Evolutionary conservation across 2,888 invertebrate genomes (phyloP).

Genomic region (Griposia aprilina): DNA sequence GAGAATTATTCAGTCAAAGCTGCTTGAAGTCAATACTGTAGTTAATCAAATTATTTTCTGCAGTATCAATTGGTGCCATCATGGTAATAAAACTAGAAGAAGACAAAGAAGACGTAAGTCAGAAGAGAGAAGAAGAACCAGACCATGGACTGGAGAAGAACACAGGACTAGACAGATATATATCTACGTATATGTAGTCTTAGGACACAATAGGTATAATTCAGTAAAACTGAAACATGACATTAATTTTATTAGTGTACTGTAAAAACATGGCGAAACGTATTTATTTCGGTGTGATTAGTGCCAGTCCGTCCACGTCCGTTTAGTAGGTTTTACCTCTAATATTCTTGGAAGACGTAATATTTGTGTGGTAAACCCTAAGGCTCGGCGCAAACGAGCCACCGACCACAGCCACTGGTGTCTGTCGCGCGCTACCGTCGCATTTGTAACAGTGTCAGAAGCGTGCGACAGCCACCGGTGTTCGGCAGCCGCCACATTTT

Average conservation of each 20-base stretch:
- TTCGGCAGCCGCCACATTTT: too few species aligned
- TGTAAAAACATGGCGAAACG: conserved; percentile 18
- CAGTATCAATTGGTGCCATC: conserved; percentile 86
- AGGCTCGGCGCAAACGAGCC: too few species aligned
- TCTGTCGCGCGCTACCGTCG: too few species aligned
- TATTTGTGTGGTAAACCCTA: neutral
- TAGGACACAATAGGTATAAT: conserved; percentile 15
- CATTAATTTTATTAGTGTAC: conserved; percentile 29
- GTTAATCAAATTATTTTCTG: conserved; percentile 33
- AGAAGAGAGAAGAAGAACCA: conserved; percentile 66
- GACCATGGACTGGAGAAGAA: conserved; percentile 75
- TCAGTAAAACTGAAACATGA: conserved; percentile 17
- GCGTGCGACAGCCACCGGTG: too few species aligned
- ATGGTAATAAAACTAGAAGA: conserved; percentile 83
- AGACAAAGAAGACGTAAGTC: conserved; percentile 62
- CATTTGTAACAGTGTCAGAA: too few species aligned
- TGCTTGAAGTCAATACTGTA: too few species aligned
- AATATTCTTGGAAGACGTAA: neutral
- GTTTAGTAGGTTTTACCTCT: neutral
- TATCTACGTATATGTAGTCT: conserved; percentile 86
- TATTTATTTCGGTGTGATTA: conserved; percentile 11
- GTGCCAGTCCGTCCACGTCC: conserved; percentile 35
- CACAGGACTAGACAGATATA: conserved; percentile 82
- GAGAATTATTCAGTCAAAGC: neutral
- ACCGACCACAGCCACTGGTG: too few species aligned